Percentiles rank a stretch among this genome's conserved stretches.
These are phyloP conservation scores for Oncorhynchus nerka DNA, from an alignment of 2,113 vertebrate species.

Conservation along the genomic window DNA sequence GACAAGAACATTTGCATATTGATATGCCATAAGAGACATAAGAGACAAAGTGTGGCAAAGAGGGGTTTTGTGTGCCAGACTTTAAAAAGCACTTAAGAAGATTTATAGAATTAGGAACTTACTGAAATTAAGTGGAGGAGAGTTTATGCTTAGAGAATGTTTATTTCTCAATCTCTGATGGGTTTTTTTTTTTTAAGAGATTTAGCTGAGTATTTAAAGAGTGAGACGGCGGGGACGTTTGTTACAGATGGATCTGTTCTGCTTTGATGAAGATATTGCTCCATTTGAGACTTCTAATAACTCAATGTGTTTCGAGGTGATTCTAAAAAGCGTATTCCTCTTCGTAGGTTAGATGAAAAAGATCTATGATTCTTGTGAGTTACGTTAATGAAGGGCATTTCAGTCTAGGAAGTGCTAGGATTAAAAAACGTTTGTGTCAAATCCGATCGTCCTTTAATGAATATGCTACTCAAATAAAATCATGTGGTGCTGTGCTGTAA, in stretches of 20 bases:
- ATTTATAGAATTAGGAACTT: conserved; percentile 53
- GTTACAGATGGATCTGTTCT: conserved; percentile 29
- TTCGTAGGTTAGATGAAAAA: conserved; percentile 39
- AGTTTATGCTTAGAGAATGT: conserved; percentile 22
- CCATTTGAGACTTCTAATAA: neutral
- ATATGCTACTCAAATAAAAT: conserved; percentile 56
- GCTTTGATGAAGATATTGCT: conserved; percentile 31
- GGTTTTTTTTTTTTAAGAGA: conserved; percentile 20
- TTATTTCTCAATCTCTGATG: conserved; percentile 61
- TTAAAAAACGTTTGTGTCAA: conserved; percentile 54
- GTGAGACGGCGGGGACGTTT: neutral
- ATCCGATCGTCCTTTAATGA: conserved; percentile 52
- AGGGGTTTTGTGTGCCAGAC: conserved; percentile 33
- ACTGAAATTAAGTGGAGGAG: conserved; percentile 58
- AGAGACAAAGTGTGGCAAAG: conserved; percentile 26
- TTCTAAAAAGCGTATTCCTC: neutral
- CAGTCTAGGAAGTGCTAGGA: conserved; percentile 30
- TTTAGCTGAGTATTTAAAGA: conserved; percentile 22
- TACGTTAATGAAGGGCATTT: conserved; percentile 33
- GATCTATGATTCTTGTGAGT: conserved; percentile 39
- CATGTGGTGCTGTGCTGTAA: conserved; percentile 54
- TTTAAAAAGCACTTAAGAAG: conserved; percentile 38
- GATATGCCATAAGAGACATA: conserved; percentile 44
- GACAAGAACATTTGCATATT: conserved; percentile 53
- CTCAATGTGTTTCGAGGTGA: neutral